Evolutionary conservation across 2,888 invertebrate species (phyloP).

Genomic region (Caenorhabditis doughertyi): DNA sequence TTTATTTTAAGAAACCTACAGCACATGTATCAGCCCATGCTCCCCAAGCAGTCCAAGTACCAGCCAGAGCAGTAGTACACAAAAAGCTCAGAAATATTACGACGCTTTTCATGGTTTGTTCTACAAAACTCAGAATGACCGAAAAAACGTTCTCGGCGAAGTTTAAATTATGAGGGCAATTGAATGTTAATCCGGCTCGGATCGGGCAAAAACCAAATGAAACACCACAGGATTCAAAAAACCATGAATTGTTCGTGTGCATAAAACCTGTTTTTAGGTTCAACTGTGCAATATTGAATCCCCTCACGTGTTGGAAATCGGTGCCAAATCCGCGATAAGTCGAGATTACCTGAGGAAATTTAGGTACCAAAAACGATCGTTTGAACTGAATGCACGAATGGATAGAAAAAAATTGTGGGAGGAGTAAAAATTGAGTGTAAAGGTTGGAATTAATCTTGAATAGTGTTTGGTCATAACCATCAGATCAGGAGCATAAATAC

Average conservation of each 20-base stretch:
- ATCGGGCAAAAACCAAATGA: constrained; percentile 35
- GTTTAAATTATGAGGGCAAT: constrained; percentile 43
- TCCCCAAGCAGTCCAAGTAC: constrained; percentile 55
- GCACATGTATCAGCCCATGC: constrained; percentile 56
- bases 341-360: constrained; percentile 42
- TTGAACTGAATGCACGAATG: constrained; percentile 18
- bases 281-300: constrained; percentile 29
- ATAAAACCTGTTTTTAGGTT: constrained; percentile 24
- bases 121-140: constrained; percentile 3
- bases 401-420: not conserved
- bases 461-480: constrained; percentile 45
- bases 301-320: constrained; percentile 33
- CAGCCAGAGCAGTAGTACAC: constrained; percentile 40
- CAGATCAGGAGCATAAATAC: constrained; percentile 26
- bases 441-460: constrained; percentile 53
- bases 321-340: constrained; percentile 21
- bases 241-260: not conserved
- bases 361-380: constrained; percentile 37
- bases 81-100: constrained; percentile 40
- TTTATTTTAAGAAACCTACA: constrained; percentile 14
- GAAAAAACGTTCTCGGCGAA: not conserved
- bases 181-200: constrained; percentile 54
- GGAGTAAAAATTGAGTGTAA: not conserved
- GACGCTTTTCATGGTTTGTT: constrained; percentile 39
- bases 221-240: constrained; percentile 26